phyloP scores from a whole-genome alignment of 2,888 invertebrate species.

The Pristionchus mayeri region DNA sequence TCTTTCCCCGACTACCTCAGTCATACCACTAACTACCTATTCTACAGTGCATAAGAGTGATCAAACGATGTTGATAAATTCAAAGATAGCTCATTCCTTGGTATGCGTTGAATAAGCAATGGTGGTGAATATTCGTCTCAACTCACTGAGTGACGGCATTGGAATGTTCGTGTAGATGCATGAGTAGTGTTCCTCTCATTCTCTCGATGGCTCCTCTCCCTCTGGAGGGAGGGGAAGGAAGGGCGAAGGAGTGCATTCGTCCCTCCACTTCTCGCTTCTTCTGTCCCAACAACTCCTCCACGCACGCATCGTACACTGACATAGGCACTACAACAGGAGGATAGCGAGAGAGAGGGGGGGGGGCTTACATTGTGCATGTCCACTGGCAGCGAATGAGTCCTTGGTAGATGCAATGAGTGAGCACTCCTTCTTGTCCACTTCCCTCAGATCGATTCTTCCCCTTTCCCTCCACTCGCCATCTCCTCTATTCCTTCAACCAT shows the following conservation, averaged over 20 bases:
- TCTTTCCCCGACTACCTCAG: no score
- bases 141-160: conserved; percentile 60
- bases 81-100: no score
- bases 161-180: conserved; percentile 72
- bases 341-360: background rate
- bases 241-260: background rate
- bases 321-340: background rate
- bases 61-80: no score
- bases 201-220: conserved; percentile 13
- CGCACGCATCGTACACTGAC: conserved; percentile 37
- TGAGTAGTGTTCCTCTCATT: conserved; percentile 56
- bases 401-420: conserved; percentile 21
- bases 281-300: conserved; percentile 14
- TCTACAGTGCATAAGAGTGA: no score
- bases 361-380: background rate
- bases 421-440: conserved; percentile 27
- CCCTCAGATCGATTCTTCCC: conserved; percentile 1
- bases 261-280: conserved; percentile 36
- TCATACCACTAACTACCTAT: no score
- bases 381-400: conserved; percentile 24
- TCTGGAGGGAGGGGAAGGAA: conserved; percentile 13
- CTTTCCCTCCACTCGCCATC: background rate
- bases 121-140: no score
- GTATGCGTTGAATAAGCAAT: no score
- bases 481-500: background rate